Percentiles rank a stretch among this genome's conserved stretches.
These are phyloP conservation scores for Miichthys miiuy DNA, from an alignment of 2,797 vertebrate species.

Conservation along the genomic window DNA sequence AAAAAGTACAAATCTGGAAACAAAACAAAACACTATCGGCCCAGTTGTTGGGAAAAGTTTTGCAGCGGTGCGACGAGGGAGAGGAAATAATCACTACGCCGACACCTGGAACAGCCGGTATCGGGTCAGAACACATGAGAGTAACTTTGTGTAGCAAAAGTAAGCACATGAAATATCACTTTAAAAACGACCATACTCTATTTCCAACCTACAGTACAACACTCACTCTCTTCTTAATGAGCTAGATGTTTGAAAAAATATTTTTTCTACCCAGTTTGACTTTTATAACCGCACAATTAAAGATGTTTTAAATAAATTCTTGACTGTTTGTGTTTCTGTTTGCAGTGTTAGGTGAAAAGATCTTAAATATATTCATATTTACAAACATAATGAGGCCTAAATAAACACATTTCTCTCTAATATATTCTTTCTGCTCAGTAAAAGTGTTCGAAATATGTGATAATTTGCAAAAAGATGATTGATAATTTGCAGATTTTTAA, in stretches of 20 bases:
- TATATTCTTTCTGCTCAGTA: neutral
- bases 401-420: neutral
- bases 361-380: neutral
- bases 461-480: neutral
- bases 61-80: conserved; percentile 12
- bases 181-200: conserved; percentile 35
- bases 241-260: conserved; percentile 52
- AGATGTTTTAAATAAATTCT: conserved; percentile 60
- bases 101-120: conserved; percentile 45
- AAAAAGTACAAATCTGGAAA: too few species aligned
- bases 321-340: neutral
- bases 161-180: conserved; percentile 45
- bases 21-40: neutral
- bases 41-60: conserved; percentile 53
- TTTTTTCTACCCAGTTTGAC: conserved; percentile 75
- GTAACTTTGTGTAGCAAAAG: conserved; percentile 14
- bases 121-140: conserved; percentile 57
- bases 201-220: conserved; percentile 22
- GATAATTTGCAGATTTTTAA: too few species aligned
- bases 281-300: conserved; percentile 80
- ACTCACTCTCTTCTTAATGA: conserved; percentile 44
- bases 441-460: neutral
- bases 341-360: neutral
- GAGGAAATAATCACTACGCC: conserved; percentile 1
- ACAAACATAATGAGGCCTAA: neutral